A percentile compares a stretch with the other conserved stretches of the same genome.
Conservation (phyloP, 2,113 vertebrate genomes). For the Paramormyrops kingsleyae region DNA sequence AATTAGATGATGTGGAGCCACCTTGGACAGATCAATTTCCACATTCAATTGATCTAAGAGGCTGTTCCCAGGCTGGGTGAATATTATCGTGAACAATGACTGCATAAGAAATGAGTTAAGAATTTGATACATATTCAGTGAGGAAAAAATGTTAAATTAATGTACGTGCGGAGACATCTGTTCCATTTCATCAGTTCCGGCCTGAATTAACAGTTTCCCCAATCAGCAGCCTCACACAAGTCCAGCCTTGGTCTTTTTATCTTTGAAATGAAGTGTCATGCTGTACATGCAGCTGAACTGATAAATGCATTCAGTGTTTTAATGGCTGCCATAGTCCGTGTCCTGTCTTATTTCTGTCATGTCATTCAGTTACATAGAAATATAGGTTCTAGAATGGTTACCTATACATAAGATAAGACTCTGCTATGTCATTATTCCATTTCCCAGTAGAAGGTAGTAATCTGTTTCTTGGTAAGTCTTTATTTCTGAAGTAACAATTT, state of each 20-base stretch:
- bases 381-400: not conserved
- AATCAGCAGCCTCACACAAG: not conserved
- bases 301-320: not conserved
- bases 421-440: not conserved
- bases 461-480: not conserved
- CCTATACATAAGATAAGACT: not conserved
- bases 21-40: slow-evolving; percentile 2
- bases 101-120: not conserved
- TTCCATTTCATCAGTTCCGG: not conserved
- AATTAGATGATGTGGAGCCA: not conserved
- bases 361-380: not conserved
- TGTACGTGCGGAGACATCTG: not conserved
- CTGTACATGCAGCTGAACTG: not conserved
- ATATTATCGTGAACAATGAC: not conserved
- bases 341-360: not conserved
- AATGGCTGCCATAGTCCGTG: not conserved
- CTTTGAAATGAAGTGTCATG: not conserved
- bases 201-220: not conserved
- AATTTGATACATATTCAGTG: not conserved
- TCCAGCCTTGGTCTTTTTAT: not conserved
- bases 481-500: not conserved
- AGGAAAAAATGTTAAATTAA: not conserved
- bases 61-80: not conserved
- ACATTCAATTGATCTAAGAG: not conserved
- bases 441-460: not conserved